These are phyloP conservation scores for Andrena camellia DNA, from an alignment of 2,888 invertebrate genomes.

Conservation along the genomic window DNA sequence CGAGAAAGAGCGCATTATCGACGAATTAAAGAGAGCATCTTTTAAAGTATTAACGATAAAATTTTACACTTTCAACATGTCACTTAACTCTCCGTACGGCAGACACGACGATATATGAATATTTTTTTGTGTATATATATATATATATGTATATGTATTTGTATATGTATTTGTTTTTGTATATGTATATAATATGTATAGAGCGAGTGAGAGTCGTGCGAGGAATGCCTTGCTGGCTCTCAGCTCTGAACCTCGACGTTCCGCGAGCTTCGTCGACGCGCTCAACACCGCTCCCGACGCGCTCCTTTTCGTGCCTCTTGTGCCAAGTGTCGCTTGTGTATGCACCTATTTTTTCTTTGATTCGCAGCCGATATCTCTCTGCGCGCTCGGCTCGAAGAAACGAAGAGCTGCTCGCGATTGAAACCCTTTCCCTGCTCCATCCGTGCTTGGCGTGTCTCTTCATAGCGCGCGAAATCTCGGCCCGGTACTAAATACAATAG, in stretches of 20 bases:
- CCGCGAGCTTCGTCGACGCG: neutral
- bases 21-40: conserved; percentile 51
- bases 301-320: neutral
- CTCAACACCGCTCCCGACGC: neutral
- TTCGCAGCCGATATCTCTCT: conserved; percentile 27
- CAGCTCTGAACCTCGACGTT: neutral
- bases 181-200: conserved; percentile 47
- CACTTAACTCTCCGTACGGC: conserved; percentile 58
- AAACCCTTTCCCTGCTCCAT: neutral
- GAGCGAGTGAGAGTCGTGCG: conserved; percentile 49
- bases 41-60: conserved; percentile 71
- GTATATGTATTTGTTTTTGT: conserved; percentile 29
- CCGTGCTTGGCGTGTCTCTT: neutral
- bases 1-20: conserved; percentile 54
- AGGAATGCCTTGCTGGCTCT: conserved; percentile 20
- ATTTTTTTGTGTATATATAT: conserved; percentile 23
- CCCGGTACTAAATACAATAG: neutral
- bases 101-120: conserved; percentile 62
- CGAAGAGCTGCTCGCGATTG: neutral
- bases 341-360: neutral
- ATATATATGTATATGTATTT: conserved; percentile 26
- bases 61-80: conserved; percentile 74
- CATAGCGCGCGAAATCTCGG: conserved; percentile 11
- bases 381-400: neutral
- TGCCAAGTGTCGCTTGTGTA: conserved; percentile 25